Evolutionary conservation across 2,888 invertebrate species (phyloP), one percentile per base, ranked within the genome.

Genomic region (Antitype chi): DNA sequence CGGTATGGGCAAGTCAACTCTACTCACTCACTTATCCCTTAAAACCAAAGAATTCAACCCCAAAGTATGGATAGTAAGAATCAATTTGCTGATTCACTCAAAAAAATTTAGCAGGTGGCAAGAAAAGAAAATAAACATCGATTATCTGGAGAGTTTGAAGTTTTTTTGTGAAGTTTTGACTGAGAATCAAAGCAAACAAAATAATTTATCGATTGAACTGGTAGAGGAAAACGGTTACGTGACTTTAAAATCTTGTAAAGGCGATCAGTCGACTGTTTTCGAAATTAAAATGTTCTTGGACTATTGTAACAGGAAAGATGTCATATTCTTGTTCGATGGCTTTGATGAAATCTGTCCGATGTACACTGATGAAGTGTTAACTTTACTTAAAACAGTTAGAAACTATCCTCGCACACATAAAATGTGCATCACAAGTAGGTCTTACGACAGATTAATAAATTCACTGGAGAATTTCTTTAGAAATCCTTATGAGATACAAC

Each of bases 1-100:
- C 0, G 88, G 88, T 0, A 88, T 87, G 88, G 88, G 88, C 0
- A 88, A 88, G 57, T 86, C 88, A 32, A 87, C 80, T 38, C 43
- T 88, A 13, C 78, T 88, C 1, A 87, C 85, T 4, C 84, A 88
- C 32, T 67, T 88, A 23, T 80, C 87, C 9, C 23, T 84, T 13
- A 76, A 74, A 66, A 84, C 88, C 0, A 87, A 85, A 69, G 64
- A 77, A 43, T 5, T 43, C 0, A 59, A 82, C 25, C 84, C 77
- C 5, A 68, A 52, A 4, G 38, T 78, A 52, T 88, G 88, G 86
- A 82, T 86, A 70, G 67, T 79, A 13, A 57, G 84, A 43, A 76
- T 86, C 0, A 74, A 86, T 38, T 74, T 86, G 38, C 47, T 81
- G 0, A 69, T 82, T 15, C 68, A 81, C 20, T 70, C 77, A 0